phyloP scores from a whole-genome alignment of 2,797 vertebrate genomes.

The Parauchenoglanis ngamensis region DNA sequence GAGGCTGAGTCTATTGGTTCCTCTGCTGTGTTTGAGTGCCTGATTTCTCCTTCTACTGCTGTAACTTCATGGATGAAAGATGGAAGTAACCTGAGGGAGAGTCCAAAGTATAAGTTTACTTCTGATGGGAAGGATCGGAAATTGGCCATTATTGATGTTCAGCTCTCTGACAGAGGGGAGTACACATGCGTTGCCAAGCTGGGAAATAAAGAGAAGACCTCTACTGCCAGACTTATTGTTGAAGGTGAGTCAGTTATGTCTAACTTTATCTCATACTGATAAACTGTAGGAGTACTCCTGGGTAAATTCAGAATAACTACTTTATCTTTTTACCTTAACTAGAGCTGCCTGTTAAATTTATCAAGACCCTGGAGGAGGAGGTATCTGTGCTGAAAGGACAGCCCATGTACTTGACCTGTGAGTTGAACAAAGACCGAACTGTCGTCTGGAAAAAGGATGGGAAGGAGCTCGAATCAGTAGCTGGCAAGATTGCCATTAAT shows the following conservation, averaged over 20 bases:
- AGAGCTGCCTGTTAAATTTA: slow-evolving; percentile 93
- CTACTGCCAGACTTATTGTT: slow-evolving; percentile 92
- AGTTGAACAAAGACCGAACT: slow-evolving; percentile 92
- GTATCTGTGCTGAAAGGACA: slow-evolving; percentile 87
- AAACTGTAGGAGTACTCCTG: not conserved
- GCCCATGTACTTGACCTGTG: slow-evolving; percentile 91
- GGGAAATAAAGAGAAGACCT: slow-evolving; percentile 93
- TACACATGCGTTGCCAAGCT: slow-evolving; percentile 92
- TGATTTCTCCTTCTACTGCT: slow-evolving; percentile 94
- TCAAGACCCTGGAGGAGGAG: slow-evolving; percentile 90
- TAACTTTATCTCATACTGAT: not conserved
- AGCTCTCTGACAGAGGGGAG: slow-evolving; percentile 93
- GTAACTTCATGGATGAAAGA: slow-evolving; percentile 96
- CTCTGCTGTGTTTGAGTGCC: slow-evolving; percentile 92
- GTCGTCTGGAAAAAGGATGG: slow-evolving; percentile 92
- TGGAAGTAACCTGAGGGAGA: slow-evolving; percentile 89
- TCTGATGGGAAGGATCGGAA: slow-evolving; percentile 97
- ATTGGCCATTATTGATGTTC: slow-evolving; percentile 93
- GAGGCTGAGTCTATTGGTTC: slow-evolving; percentile 96
- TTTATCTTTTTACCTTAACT: slow-evolving; percentile 31
- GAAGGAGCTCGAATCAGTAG: slow-evolving; percentile 72
- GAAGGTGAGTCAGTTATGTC: slow-evolving; percentile 80
- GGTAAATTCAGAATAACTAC: not conserved
- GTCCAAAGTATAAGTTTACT: slow-evolving; percentile 93
- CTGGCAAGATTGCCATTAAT: slow-evolving; percentile 85